Conservation (phyloP, 1,140 invertebrate species). For the Scaptomyza pallida region DNA sequence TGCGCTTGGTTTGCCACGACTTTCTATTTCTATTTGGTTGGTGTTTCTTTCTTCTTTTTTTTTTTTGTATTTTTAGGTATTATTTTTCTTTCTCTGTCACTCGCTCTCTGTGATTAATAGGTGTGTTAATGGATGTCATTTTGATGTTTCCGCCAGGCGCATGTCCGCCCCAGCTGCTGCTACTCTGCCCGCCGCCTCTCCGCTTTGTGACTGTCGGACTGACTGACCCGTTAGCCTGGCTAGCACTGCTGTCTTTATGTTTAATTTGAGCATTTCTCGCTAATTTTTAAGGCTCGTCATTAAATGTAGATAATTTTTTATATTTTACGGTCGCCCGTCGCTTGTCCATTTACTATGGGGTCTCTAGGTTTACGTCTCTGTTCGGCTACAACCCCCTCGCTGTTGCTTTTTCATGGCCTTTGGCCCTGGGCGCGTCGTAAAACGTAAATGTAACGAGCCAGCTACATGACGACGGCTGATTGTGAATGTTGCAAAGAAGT, state of each 20-base stretch:
- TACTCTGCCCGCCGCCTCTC: neutral
- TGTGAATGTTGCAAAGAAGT: neutral
- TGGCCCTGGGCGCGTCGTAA: slow-evolving; percentile 65
- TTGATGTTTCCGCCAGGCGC: slow-evolving; percentile 80
- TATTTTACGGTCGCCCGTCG: slow-evolving; percentile 48
- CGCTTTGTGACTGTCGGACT: slow-evolving; percentile 3
- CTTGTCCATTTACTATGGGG: slow-evolving; percentile 56
- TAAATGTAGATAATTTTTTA: slow-evolving; percentile 83
- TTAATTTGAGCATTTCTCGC: slow-evolving; percentile 82
- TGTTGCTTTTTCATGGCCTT: slow-evolving; percentile 44
- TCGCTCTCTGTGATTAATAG: slow-evolving; percentile 80
- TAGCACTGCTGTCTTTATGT: slow-evolving; percentile 64
- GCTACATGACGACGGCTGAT: slow-evolving; percentile 46
- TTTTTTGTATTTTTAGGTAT: slow-evolving; percentile 1
- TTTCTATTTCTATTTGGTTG: slow-evolving; percentile 24
- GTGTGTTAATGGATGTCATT: slow-evolving; percentile 84
- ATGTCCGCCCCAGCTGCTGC: slow-evolving; percentile 22
- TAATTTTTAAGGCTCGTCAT: slow-evolving; percentile 81
- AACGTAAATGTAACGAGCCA: slow-evolving; percentile 74
- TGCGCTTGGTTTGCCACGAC: slow-evolving; percentile 31
- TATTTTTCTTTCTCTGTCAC: slow-evolving; percentile 53
- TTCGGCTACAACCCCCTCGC: slow-evolving; percentile 18
- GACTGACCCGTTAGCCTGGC: slow-evolving; percentile 27
- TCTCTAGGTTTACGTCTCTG: slow-evolving; percentile 35
- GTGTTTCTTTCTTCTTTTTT: slow-evolving; percentile 5